Percentiles rank a stretch among this genome's conserved stretches.
Evolutionary conservation across 2,113 vertebrate genomes (phyloP).

Genomic region (Entomyzon cyanotis): DNA sequence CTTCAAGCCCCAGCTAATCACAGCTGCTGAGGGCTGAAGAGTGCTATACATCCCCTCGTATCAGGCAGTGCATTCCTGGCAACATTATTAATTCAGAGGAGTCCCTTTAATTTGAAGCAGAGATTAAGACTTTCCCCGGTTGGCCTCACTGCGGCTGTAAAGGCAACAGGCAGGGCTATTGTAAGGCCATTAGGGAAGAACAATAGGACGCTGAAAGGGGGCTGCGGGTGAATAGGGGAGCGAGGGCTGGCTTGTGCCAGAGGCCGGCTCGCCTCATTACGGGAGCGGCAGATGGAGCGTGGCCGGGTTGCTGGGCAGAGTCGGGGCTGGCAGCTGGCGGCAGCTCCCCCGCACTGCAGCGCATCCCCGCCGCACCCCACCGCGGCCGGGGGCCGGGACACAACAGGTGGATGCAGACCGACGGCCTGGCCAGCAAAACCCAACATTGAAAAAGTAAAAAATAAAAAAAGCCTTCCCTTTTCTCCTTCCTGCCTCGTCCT

Average conservation of each 20-base stretch:
- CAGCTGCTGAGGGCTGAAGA: constrained; percentile 66
- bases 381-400: neutral
- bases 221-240: constrained; percentile 72
- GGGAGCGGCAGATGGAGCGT: constrained; percentile 81
- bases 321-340: constrained; percentile 30
- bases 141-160: constrained; percentile 58
- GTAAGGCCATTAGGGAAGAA: constrained; percentile 78
- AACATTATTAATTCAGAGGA: constrained; percentile 72
- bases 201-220: constrained; percentile 77
- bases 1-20: constrained; percentile 70
- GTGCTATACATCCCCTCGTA: constrained; percentile 53
- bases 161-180: constrained; percentile 77
- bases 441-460: rapidly evolving
- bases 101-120: constrained; percentile 67
- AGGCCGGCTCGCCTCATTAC: constrained; percentile 66
- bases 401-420: neutral
- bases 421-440: rapidly evolving
- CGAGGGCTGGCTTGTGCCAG: constrained; percentile 77
- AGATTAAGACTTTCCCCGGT: constrained; percentile 59
- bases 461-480: no score
- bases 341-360: neutral
- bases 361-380: neutral
- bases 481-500: neutral
- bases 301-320: constrained; percentile 79
- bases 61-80: constrained; percentile 66